Percentiles rank a stretch among this genome's conserved stretches.
Conservation (phyloP, 2,797 vertebrate species). For the Diglossa cyanea region DNA sequence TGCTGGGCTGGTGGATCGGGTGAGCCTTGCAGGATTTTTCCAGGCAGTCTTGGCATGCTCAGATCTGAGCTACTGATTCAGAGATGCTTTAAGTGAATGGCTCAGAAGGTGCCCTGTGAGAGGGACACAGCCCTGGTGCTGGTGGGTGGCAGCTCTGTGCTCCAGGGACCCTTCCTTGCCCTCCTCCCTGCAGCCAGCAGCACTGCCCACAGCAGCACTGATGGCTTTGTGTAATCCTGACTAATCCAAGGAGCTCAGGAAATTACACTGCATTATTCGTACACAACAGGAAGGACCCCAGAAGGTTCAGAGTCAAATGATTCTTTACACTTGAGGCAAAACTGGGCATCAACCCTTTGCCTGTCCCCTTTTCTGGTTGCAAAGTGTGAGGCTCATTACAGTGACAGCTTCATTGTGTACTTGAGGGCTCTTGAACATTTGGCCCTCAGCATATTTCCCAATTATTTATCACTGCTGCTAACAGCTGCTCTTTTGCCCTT, state of each 20-base stretch:
- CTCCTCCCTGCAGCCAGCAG: background rate
- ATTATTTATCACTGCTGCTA: background rate
- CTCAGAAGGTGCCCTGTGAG: background rate
- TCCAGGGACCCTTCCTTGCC: background rate
- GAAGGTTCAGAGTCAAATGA: background rate
- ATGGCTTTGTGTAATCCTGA: background rate
- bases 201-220: background rate
- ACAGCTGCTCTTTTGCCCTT: background rate
- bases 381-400: background rate
- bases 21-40: background rate
- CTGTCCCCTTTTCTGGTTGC: fast-evolving
- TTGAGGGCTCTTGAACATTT: background rate
- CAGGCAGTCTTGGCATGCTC: fast-evolving
- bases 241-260: background rate
- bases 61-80: background rate
- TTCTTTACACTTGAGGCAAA: background rate
- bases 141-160: background rate
- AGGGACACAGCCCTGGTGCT: background rate
- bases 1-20: background rate
- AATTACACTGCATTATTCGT: background rate
- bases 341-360: background rate
- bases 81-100: fast-evolving
- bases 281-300: background rate
- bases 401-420: background rate
- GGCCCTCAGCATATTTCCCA: background rate